Conservation (phyloP, 2,888 invertebrate species). For the Spisula solida region DNA sequence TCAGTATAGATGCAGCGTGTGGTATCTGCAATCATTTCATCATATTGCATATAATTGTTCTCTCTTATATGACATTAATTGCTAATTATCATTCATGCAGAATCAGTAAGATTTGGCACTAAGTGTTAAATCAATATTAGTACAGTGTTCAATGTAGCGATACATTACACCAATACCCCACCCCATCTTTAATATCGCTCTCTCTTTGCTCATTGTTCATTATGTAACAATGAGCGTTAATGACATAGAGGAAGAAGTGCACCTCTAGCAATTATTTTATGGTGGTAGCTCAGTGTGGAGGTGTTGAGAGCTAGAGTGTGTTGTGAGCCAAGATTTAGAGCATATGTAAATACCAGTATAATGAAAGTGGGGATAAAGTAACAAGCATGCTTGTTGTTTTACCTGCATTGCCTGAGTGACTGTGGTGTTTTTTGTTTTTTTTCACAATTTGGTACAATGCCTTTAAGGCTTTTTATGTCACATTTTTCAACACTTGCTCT, state of each 20-base stretch:
- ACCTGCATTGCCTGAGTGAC: not conserved
- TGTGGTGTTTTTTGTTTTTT: not conserved
- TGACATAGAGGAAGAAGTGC: constrained; percentile 2
- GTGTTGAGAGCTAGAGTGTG: constrained; percentile 9
- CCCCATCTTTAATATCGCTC: too few relatives aligned
- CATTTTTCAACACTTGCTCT: not conserved
- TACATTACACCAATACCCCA: not conserved
- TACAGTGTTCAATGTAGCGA: constrained; percentile 9
- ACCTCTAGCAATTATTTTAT: not conserved
- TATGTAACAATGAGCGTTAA: constrained; percentile 1
- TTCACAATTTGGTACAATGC: not conserved
- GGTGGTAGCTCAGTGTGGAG: not conserved
- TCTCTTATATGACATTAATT: constrained; percentile 37
- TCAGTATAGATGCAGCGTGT: not conserved
- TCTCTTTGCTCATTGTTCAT: not conserved
- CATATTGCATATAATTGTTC: not conserved
- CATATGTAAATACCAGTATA: not conserved
- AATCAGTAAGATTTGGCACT: constrained; percentile 46
- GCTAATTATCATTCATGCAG: constrained; percentile 29
- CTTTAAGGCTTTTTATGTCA: constrained; percentile 5
- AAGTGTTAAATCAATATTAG: constrained; percentile 49
- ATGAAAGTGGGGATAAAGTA: not conserved
- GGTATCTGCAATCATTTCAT: not conserved
- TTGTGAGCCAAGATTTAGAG: not conserved
- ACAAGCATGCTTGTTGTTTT: not conserved